Conservation (phyloP, 2,797 vertebrate species). For the Sebastes baramenuke region DNA sequence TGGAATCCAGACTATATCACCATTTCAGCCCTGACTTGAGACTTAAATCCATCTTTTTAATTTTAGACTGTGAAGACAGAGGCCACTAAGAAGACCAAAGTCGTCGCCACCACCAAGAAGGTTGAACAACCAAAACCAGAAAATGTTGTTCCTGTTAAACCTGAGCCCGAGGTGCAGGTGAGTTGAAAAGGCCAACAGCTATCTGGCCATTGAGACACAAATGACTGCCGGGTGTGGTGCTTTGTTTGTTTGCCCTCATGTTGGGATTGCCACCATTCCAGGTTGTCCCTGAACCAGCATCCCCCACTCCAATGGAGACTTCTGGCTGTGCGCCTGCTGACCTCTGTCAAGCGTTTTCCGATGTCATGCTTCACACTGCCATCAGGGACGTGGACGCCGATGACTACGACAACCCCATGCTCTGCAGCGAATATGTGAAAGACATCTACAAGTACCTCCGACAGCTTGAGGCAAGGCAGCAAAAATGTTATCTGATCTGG, state of each 20-base stretch:
- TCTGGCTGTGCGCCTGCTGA: slow-evolving; percentile 75
- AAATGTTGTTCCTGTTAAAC: slow-evolving; percentile 35
- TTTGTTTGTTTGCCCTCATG: not conserved
- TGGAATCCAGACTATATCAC: accelerated
- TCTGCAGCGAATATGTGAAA: slow-evolving; percentile 89
- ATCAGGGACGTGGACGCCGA: slow-evolving; percentile 85
- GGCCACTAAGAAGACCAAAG: slow-evolving; percentile 61
- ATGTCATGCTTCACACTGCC: slow-evolving; percentile 80
- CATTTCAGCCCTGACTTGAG: not conserved
- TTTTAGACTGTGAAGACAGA: slow-evolving; percentile 67
- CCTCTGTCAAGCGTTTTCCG: slow-evolving; percentile 86
- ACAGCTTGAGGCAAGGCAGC: slow-evolving; percentile 82
- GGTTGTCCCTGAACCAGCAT: slow-evolving; percentile 67
- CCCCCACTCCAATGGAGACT: slow-evolving; percentile 82
- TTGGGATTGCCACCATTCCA: not conserved
- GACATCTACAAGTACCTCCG: slow-evolving; percentile 89
- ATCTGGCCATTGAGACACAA: not conserved
- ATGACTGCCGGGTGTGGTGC: not conserved
- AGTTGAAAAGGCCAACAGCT: not conserved
- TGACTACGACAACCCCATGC: slow-evolving; percentile 83
- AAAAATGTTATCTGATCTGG: not conserved
- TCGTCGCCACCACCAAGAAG: not conserved
- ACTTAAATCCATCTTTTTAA: accelerated
- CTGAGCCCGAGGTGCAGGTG: slow-evolving; percentile 60
- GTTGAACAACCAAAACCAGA: slow-evolving; percentile 35